phyloP scores from a whole-genome alignment of 2,113 vertebrate genomes.

The Corynorhinus townsendii region DNA sequence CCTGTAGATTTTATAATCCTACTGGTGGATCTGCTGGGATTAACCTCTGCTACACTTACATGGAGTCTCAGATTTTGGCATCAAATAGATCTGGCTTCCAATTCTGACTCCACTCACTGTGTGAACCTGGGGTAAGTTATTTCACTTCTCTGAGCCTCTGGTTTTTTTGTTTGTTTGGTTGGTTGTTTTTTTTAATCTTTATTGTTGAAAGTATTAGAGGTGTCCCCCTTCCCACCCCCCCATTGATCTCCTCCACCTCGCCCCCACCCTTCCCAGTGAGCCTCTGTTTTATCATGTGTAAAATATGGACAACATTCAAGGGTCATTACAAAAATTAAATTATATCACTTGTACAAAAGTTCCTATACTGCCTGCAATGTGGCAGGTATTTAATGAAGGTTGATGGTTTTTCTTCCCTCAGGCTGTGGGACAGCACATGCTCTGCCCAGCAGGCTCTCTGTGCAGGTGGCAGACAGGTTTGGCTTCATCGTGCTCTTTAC shows the following conservation, averaged over 20 bases:
- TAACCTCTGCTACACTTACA: not conserved
- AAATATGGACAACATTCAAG: not conserved
- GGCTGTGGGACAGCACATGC: not conserved
- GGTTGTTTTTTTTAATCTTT: no score
- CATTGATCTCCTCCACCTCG: no score
- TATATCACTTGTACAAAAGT: not conserved
- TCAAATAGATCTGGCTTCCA: not conserved
- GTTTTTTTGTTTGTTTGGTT: not conserved
- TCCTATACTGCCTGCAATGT: no score
- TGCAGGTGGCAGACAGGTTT: accelerated
- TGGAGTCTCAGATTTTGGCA: not conserved
- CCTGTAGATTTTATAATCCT: not conserved
- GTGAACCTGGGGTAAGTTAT: not conserved
- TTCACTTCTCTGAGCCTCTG: not conserved
- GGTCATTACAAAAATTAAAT: not conserved
- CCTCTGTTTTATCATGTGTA: not conserved
- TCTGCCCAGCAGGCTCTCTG: not conserved
- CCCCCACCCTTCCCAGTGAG: not conserved
- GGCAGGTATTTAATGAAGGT: no score
- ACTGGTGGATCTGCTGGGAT: not conserved
- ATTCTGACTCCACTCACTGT: not conserved
- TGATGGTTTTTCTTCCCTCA: not conserved
- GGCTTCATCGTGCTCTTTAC: not conserved
- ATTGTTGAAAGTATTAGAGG: no score
- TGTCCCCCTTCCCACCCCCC: no score